These are phyloP conservation scores for Harpegnathos saltator DNA, from an alignment of 1,140 invertebrate species.

Conservation along the genomic window DNA sequence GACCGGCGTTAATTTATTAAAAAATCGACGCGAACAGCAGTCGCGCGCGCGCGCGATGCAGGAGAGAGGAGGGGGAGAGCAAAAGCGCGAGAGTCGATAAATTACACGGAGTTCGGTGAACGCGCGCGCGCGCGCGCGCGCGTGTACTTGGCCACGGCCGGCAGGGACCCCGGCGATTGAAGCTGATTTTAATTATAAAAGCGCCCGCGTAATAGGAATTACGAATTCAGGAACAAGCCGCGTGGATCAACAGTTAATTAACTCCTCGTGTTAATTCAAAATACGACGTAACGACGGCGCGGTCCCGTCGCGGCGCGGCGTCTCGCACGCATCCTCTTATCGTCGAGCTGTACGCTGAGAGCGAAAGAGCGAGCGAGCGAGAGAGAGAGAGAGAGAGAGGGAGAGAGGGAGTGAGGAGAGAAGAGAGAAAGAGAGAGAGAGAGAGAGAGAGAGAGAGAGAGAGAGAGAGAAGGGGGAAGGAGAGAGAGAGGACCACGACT, in stretches of 20 bases:
- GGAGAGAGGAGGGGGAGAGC: not conserved
- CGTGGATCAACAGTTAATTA: constrained; percentile 67
- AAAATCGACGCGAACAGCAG: constrained; percentile 31
- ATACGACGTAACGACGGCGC: too few relatives aligned
- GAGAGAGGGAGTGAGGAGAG: not conserved
- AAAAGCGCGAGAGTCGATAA: constrained; percentile 21
- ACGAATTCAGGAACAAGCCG: constrained; percentile 58
- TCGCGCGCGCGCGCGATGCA: too few relatives aligned
- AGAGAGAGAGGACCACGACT: constrained; percentile 13
- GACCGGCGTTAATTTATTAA: constrained; percentile 56
- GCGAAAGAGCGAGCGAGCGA: not conserved
- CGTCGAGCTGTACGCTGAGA: not conserved
- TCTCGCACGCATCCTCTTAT: constrained; percentile 46
- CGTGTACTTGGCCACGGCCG: not conserved
- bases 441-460: not conserved
- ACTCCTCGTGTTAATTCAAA: constrained; percentile 59
- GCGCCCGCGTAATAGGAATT: constrained; percentile 67
- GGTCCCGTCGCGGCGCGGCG: constrained; percentile 10
- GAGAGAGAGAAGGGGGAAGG: not conserved
- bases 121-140: not conserved
- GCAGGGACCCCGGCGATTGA: constrained; percentile 37
- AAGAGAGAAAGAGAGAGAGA: not conserved
- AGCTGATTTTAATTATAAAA: constrained; percentile 49
- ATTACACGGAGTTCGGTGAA: constrained; percentile 48
- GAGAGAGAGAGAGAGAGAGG: not conserved